Conservation (phyloP, 1,140 invertebrate genomes). For the Drosophila busckii region DNA sequence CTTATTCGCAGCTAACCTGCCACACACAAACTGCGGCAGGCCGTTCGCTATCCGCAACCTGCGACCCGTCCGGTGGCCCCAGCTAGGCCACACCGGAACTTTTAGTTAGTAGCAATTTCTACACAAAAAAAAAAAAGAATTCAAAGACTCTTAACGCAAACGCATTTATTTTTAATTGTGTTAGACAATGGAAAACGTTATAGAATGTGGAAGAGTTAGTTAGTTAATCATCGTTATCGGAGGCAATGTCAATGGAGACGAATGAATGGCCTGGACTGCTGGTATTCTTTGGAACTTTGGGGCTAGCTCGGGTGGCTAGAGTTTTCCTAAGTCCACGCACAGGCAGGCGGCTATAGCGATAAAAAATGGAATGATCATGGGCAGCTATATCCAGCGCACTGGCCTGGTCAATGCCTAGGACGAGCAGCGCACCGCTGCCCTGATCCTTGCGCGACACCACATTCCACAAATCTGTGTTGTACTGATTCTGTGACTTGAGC, state of each 20-base stretch:
- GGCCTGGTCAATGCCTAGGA: constrained; percentile 1
- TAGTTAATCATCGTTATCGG: background rate
- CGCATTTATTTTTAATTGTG: constrained; percentile 13
- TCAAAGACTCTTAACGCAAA: no score
- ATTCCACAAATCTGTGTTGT: constrained; percentile 11
- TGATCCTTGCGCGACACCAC: background rate
- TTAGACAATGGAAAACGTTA: no score
- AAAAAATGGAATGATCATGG: constrained; percentile 9
- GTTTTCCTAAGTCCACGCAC: constrained; percentile 4
- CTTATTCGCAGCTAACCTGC: constrained; percentile 30
- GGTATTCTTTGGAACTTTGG: background rate
- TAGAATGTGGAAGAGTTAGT: no score
- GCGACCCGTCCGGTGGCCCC: constrained; percentile 39
- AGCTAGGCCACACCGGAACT: no score
- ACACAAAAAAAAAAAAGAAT: no score
- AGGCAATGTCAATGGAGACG: background rate
- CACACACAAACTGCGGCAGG: background rate
- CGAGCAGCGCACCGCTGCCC: background rate
- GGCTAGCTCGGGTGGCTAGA: background rate
- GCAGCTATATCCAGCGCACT: constrained; percentile 6
- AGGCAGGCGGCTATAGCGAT: constrained; percentile 6
- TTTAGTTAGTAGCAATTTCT: no score
- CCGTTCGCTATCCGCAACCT: constrained; percentile 41
- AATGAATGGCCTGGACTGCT: no score
- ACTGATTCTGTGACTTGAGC: constrained; percentile 14